A percentile compares a stretch with the other conserved stretches of the same genome.
These are phyloP conservation scores for Cavia aperea DNA, from an alignment of 2,113 vertebrate genomes.

Conservation along the genomic window DNA sequence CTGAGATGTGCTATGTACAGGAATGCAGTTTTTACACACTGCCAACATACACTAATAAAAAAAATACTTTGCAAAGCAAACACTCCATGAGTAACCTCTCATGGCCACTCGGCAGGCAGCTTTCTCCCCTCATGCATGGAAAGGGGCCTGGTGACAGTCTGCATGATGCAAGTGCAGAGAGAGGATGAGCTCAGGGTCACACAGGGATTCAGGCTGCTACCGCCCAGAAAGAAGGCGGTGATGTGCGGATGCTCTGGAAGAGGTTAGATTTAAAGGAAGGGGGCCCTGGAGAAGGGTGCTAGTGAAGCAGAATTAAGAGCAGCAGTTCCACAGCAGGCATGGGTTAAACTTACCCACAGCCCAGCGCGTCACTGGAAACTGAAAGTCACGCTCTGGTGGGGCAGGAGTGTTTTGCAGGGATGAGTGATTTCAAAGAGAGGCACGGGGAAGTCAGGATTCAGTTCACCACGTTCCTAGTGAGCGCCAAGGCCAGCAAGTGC, in stretches of 20 bases:
- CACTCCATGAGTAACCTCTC: background rate
- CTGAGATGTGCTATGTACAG: background rate
- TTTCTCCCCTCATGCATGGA: background rate
- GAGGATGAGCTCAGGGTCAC: too few species aligned
- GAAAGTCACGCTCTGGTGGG: background rate
- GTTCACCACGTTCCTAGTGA: background rate
- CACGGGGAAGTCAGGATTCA: background rate
- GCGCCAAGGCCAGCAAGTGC: too few species aligned
- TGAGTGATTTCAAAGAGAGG: background rate
- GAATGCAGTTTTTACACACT: too few species aligned
- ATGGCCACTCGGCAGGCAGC: background rate
- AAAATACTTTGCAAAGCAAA: background rate
- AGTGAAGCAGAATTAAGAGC: background rate
- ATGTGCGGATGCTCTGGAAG: background rate
- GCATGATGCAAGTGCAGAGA: background rate
- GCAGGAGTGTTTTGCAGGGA: background rate
- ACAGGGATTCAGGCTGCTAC: fast-evolving
- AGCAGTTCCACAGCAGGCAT: background rate
- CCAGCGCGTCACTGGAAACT: background rate
- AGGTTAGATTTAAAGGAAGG: background rate
- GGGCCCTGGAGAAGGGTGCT: background rate
- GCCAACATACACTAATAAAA: background rate
- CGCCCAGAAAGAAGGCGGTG: background rate
- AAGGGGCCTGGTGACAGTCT: background rate
- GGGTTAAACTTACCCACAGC: background rate